Evolutionary conservation across 2,888 invertebrate species (phyloP), one percentile per base, ranked within the genome.

Genomic region (Tachystola acroxantha): DNA sequence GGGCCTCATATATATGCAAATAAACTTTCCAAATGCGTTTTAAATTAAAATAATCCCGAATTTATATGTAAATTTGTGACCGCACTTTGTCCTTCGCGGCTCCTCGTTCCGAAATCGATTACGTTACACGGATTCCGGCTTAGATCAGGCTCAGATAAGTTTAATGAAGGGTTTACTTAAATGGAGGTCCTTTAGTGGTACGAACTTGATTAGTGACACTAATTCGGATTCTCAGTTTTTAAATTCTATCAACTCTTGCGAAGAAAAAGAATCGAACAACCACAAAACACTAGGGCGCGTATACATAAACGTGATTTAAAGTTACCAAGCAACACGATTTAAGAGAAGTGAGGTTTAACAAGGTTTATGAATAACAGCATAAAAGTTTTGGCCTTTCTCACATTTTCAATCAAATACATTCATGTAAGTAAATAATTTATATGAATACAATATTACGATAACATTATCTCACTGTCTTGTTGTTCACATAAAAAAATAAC

Each of bases 21-120:
- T 84, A 79, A 70, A 78, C 72, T 74, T 70, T 67, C 65, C 57
- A 70, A 81, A 80, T 80, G 82, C 79, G 73, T 75, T 80, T 74
- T 65, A 80, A 82, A 84, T 84, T 84, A 85, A 82, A 82, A 81
- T 81, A 79, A 84, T 80, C 77, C 78, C 67, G 61, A 82, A 82
- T 82, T 81, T 82, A 81, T 78, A 85, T 84, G 85, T 75, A 75
- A 85, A 82, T 84, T 37, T 64, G 71, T 76, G 74, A 75, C 80
- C 80, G 76, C 79, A 74, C 65, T 79, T 76, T 73, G 81, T 79
- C 80, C 80, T 80, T 78, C 72, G 75, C 75, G 75, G 80, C 70
- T 77, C 57, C 72, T 70, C 72, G 68, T 77, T 70, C 64, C 70
- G 53, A 70, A 80, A 81, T 84, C 84, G 81, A 82, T 85, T 81